Evolutionary conservation across 2,888 invertebrate species (phyloP).

Genomic region (Synergus umbraculus): DNA sequence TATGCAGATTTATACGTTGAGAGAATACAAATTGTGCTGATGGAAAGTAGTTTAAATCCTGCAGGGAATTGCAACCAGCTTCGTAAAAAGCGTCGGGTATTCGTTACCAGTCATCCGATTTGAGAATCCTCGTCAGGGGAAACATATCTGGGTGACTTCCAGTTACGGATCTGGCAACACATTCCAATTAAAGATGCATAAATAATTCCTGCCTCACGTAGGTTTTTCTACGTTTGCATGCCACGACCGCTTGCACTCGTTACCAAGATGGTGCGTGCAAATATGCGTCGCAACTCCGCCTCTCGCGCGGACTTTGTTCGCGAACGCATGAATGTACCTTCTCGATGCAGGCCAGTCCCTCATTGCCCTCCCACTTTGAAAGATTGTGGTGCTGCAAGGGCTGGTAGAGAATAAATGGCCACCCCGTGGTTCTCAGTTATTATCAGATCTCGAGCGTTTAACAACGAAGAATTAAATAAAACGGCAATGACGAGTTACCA

Average conservation of each 20-base stretch:
- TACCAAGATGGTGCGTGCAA: slow-evolving; percentile 56
- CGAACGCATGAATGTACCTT: slow-evolving; percentile 40
- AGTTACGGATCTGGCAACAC: slow-evolving; percentile 10
- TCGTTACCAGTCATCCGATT: slow-evolving; percentile 15
- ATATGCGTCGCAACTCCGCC: slow-evolving; percentile 52
- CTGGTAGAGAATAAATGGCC: slow-evolving; percentile 40
- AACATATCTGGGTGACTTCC: slow-evolving; percentile 20
- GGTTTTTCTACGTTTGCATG: slow-evolving; percentile 39
- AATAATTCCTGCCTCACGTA: slow-evolving; percentile 27
- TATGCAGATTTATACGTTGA: no score
- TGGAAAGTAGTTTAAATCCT: no score
- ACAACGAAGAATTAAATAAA: slow-evolving; percentile 33
- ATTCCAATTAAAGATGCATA: slow-evolving; percentile 41
- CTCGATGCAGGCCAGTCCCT: slow-evolving; percentile 30
- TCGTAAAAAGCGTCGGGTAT: background rate
- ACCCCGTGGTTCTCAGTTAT: slow-evolving; percentile 40
- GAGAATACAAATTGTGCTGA: no score
- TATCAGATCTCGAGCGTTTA: slow-evolving; percentile 40
- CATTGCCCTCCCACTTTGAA: slow-evolving; percentile 40
- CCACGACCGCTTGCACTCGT: slow-evolving; percentile 48
- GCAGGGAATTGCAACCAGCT: no score
- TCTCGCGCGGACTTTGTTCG: slow-evolving; percentile 47
- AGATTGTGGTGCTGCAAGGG: slow-evolving; percentile 34
- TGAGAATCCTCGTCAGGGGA: slow-evolving; percentile 13
- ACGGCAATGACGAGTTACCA: slow-evolving; percentile 5